Conservation (phyloP, 92 coral and sea anemone genomes). For the Epizoanthus illoricatus region DNA sequence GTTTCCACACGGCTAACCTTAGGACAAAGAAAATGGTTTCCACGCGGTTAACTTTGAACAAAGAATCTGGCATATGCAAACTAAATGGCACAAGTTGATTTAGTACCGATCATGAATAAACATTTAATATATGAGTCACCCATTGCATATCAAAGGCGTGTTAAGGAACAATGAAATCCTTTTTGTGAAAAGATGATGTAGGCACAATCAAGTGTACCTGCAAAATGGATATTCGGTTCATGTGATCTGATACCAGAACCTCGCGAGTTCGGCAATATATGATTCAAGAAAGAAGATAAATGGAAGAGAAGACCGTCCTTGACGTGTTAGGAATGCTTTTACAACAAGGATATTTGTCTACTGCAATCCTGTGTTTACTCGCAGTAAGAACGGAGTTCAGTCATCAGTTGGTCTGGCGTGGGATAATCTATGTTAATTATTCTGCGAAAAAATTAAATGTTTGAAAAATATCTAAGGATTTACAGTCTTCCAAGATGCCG, state of each 20-base stretch:
- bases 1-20: conserved; percentile 13
- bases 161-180: background rate
- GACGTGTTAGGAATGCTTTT: background rate
- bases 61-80: conserved; percentile 18
- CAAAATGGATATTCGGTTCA: background rate
- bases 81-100: background rate
- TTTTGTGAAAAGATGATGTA: background rate
- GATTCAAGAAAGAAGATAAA: background rate
- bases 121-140: background rate
- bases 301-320: background rate
- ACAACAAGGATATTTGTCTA: background rate
- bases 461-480: background rate
- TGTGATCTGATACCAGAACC: background rate
- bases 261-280: background rate
- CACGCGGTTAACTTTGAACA: conserved; percentile 28
- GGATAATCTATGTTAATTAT: background rate
- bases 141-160: background rate
- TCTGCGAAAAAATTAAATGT: background rate
- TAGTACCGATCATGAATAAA: background rate
- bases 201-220: background rate
- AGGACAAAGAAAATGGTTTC: conserved; percentile 20
- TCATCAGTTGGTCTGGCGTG: background rate
- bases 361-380: background rate
- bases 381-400: background rate
- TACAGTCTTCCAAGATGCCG: background rate